A percentile compares a stretch with the other conserved stretches of the same genome.
Conservation (phyloP, 2,888 invertebrate genomes). For the Sthenelais limicola region DNA sequence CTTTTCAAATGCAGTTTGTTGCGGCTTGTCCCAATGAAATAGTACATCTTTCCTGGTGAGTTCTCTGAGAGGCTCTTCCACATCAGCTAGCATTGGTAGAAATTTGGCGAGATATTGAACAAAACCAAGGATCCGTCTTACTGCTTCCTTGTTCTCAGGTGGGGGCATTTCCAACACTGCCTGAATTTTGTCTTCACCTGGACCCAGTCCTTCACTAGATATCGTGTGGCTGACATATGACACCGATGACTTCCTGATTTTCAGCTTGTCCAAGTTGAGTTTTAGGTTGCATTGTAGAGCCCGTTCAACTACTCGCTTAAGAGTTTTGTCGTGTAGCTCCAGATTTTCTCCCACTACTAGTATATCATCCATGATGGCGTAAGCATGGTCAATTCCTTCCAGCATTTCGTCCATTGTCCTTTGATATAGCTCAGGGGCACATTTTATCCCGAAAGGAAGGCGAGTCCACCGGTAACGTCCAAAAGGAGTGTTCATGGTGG, state of each 20-base stretch:
- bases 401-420: not conserved
- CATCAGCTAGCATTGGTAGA: constrained; percentile 44
- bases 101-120: constrained; percentile 43
- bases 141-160: constrained; percentile 44
- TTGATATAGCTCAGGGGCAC: constrained; percentile 1
- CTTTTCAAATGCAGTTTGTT: constrained; percentile 52
- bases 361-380: constrained; percentile 21
- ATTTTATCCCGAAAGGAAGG: constrained; percentile 5
- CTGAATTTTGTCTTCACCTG: constrained; percentile 47
- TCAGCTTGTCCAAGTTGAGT: constrained; percentile 22
- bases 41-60: constrained; percentile 49
- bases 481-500: no score
- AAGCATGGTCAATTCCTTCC: not conserved
- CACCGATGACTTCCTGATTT: constrained; percentile 32
- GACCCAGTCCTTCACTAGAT: constrained; percentile 45
- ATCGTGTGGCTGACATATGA: constrained; percentile 48
- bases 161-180: constrained; percentile 46
- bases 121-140: constrained; percentile 50
- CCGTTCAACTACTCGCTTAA: constrained; percentile 7
- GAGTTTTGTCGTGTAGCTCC: not conserved
- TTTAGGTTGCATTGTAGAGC: not conserved
- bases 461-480: not conserved
- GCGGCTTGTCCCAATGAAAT: constrained; percentile 49
- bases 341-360: not conserved
- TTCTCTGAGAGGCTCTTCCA: constrained; percentile 45